A percentile compares a stretch with the other conserved stretches of the same genome.
Conservation (phyloP, 1,140 invertebrate genomes). For the Coptotermes formosanus region DNA sequence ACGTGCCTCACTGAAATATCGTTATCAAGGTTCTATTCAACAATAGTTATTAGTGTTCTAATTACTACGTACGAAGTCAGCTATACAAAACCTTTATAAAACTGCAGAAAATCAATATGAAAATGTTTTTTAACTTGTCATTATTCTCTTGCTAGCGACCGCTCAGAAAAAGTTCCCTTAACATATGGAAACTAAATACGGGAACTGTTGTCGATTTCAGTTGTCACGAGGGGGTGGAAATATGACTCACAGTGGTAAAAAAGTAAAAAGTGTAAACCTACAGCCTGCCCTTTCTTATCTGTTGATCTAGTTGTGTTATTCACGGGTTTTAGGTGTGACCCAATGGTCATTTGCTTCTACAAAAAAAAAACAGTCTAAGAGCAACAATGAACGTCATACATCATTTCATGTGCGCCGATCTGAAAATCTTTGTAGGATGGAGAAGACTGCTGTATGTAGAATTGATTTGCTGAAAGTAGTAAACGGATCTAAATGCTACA, state of each 20-base stretch:
- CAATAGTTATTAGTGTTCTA: slow-evolving; percentile 14
- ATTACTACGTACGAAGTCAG: background rate
- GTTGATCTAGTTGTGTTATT: background rate
- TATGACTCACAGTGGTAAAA: slow-evolving; percentile 5
- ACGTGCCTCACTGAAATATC: background rate
- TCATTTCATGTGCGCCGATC: background rate
- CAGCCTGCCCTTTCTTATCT: background rate
- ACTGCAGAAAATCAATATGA: slow-evolving; percentile 8
- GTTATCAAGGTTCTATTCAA: background rate
- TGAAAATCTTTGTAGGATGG: background rate
- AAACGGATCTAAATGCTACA: background rate
- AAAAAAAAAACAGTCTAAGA: background rate
- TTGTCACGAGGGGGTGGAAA: background rate
- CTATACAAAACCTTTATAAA: slow-evolving; percentile 9
- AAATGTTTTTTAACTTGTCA: background rate
- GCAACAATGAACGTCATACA: background rate
- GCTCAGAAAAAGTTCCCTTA: slow-evolving; percentile 6
- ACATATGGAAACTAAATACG: background rate
- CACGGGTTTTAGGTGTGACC: slow-evolving; percentile 4
- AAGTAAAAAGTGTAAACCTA: background rate
- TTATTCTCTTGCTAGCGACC: background rate
- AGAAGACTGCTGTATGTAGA: background rate
- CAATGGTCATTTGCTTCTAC: background rate
- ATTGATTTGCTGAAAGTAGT: background rate
- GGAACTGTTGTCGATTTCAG: background rate